A percentile compares a stretch with the other conserved stretches of the same genome.
phyloP scores from a whole-genome alignment of 2,113 vertebrate species.

The Eptesicus fuscus region DNA sequence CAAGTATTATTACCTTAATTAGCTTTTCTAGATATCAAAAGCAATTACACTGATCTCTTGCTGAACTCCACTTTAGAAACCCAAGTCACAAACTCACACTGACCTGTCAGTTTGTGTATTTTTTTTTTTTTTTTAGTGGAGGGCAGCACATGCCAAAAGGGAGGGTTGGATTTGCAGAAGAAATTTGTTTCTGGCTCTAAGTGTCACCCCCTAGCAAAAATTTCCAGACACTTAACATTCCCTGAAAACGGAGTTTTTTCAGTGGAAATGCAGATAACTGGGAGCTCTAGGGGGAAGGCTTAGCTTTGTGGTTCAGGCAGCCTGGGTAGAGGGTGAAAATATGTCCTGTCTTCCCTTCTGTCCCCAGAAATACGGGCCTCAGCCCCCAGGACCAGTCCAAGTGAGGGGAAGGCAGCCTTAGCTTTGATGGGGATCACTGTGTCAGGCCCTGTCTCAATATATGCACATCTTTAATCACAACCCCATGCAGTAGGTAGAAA shows the following conservation, averaged over 20 bases:
- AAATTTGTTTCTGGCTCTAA: slow-evolving; percentile 10
- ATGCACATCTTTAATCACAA: neutral
- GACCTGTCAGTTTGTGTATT: neutral
- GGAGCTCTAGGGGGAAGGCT: neutral
- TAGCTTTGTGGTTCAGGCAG: neutral
- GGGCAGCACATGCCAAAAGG: too few relatives aligned
- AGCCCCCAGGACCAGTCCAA: neutral
- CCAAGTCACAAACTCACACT: slow-evolving; percentile 51
- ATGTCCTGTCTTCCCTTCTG: neutral
- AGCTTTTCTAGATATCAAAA: slow-evolving; percentile 78
- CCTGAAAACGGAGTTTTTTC: slow-evolving; percentile 6
- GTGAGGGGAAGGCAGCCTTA: neutral
- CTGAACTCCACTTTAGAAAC: slow-evolving; percentile 58
- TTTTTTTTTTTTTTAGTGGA: neutral
- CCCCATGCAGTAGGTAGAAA: neutral
- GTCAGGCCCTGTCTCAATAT: neutral
- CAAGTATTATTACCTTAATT: slow-evolving; percentile 78
- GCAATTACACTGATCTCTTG: slow-evolving; percentile 68
- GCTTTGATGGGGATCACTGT: too few relatives aligned
- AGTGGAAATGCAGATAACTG: neutral
- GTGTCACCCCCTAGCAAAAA: neutral
- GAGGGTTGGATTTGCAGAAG: neutral
- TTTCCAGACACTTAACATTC: slow-evolving; percentile 50
- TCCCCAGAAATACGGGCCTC: neutral
- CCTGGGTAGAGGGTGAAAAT: neutral